Conservation (phyloP, 2,797 vertebrate genomes). For the Gymnoscopelus braueri region DNA sequence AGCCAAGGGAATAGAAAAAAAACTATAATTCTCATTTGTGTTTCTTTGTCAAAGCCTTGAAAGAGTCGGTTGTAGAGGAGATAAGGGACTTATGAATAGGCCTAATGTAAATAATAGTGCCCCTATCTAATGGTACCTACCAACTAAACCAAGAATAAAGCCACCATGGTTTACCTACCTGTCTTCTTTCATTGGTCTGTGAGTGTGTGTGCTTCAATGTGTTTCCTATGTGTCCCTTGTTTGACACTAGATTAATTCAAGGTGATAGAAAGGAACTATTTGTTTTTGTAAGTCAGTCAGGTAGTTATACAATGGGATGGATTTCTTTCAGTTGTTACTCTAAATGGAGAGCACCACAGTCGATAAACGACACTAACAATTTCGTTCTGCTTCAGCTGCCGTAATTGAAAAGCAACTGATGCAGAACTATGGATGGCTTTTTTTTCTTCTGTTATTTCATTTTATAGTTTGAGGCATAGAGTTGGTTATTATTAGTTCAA, state of each 20-base stretch:
- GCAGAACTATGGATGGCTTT: slow-evolving; percentile 84
- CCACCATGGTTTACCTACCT: slow-evolving; percentile 58
- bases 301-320: slow-evolving; percentile 89
- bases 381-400: slow-evolving; percentile 88
- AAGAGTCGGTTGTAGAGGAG: too few relatives aligned
- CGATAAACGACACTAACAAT: slow-evolving; percentile 92
- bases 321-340: slow-evolving; percentile 87
- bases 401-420: slow-evolving; percentile 93
- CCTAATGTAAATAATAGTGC: too few relatives aligned
- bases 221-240: slow-evolving; percentile 64
- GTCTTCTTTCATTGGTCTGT: slow-evolving; percentile 52
- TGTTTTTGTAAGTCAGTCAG: slow-evolving; percentile 88
- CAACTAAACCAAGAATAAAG: slow-evolving; percentile 43
- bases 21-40: too few relatives aligned
- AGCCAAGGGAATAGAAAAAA: too few relatives aligned
- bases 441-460: slow-evolving; percentile 78
- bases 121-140: slow-evolving; percentile 55
- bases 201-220: slow-evolving; percentile 39
- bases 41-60: too few relatives aligned
- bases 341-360: slow-evolving; percentile 89
- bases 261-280: slow-evolving; percentile 84
- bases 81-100: too few relatives aligned
- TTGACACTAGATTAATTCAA: slow-evolving; percentile 68
- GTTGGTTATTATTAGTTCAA: slow-evolving; percentile 70
- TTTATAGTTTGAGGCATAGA: slow-evolving; percentile 74